Evolutionary conservation across 2,113 vertebrate species (phyloP), one percentile per base, ranked within the genome.

Genomic region (Amblyornis subalaris): DNA sequence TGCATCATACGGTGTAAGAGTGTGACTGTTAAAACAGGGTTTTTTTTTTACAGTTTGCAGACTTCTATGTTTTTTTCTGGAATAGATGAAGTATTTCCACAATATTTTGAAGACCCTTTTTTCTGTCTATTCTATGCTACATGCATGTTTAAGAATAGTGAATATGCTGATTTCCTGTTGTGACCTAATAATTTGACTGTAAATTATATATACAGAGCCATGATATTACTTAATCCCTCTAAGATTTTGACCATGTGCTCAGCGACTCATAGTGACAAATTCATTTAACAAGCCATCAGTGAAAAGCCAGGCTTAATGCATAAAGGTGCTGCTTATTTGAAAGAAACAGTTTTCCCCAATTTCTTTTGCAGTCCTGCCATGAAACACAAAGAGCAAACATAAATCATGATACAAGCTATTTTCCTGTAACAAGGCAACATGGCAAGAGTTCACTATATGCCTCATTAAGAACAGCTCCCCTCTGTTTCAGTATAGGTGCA

Each of bases 331-430:
- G 65, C 89, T 94, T 92, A 71, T 80, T 92, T 95, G 89, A 74
- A 92, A 95, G 91, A 95, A 97, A 71, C 50, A 36, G 77, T 29
- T 96, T 96, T 89, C 65, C 29, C 74, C 94, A 74, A 53, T 95
- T 96, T 94, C 65, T 96, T 97, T 93, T 92, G 66, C 92, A 95
- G 75, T 85, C 71, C 93, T 97, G 77, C 60, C 54, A 45, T 88
- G 89, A 96, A 74, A 36, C 78, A 70, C 74, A 81, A 90, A 85
- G 51, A 89, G 55, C 38, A 76, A 76, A 47, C 77, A 78, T 96
- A 94, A 97, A 96, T 97, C 84, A 94, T 26, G 23, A 58, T 71
- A 15, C 16, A 62, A 88, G 47, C 22, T 36, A 55, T 90, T 95
- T 94, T 75, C 61, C 62, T 91, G 76, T 85, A 74, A 74, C 85